Conservation (phyloP, 2,888 invertebrate genomes). For the Cheilosia vernalis region DNA sequence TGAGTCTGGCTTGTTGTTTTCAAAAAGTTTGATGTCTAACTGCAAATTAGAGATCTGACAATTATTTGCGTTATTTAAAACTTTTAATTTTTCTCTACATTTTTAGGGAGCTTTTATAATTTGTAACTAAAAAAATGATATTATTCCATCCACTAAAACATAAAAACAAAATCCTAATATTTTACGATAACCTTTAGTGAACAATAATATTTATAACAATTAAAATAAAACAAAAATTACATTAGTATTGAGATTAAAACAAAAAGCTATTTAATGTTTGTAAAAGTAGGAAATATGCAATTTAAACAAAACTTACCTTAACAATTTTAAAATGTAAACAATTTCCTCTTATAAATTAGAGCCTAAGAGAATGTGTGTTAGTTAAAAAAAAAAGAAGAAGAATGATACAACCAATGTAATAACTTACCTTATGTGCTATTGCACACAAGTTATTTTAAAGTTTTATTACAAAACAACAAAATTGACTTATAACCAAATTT, state of each 20-base stretch:
- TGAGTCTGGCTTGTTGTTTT: no score
- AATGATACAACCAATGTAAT: constrained; percentile 62
- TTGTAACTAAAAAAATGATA: constrained; percentile 61
- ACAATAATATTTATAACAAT: constrained; percentile 69
- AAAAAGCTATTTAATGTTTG: constrained; percentile 49
- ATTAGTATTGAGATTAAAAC: constrained; percentile 40
- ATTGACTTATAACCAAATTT: constrained; percentile 64
- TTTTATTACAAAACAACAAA: constrained; percentile 62
- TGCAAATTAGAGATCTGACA: constrained; percentile 35
- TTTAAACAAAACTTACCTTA: constrained; percentile 57
- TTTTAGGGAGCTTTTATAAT: constrained; percentile 55
- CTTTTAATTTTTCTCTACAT: not conserved
- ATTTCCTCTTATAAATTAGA: constrained; percentile 71
- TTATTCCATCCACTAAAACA: constrained; percentile 74
- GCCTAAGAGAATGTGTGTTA: constrained; percentile 69
- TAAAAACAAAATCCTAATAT: constrained; percentile 71
- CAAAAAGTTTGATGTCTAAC: constrained; percentile 4
- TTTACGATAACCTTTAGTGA: constrained; percentile 75
- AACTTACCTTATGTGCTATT: constrained; percentile 74
- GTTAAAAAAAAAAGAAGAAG: constrained; percentile 62
- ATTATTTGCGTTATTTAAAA: constrained; percentile 26
- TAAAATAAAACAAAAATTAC: constrained; percentile 25
- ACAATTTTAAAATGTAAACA: constrained; percentile 60
- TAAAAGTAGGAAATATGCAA: constrained; percentile 60
- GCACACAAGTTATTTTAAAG: constrained; percentile 69